Evolutionary conservation across 2,888 invertebrate species (phyloP).

Genomic region (Ochropleura leucogaster): DNA sequence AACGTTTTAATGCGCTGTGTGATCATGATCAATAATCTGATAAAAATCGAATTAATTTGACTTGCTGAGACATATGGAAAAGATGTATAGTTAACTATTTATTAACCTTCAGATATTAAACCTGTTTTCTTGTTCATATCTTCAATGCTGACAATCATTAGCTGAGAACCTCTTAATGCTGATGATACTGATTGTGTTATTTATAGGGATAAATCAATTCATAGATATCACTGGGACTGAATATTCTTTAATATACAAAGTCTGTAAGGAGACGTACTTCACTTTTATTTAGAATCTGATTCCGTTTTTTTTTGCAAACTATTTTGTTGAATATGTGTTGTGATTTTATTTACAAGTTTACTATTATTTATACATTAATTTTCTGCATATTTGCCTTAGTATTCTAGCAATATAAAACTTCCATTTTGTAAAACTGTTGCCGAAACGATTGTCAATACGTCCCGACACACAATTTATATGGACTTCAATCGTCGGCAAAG

Average conservation of each 20-base stretch:
- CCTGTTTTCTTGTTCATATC: slow-evolving; percentile 13
- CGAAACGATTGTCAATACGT: background rate
- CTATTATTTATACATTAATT: background rate
- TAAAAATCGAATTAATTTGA: slow-evolving; percentile 40
- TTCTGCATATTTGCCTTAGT: background rate
- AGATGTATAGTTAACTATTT: background rate
- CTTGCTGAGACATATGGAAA: slow-evolving; percentile 15
- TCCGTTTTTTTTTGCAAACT: no score
- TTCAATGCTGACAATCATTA: background rate
- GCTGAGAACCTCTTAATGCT: background rate
- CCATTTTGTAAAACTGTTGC: background rate
- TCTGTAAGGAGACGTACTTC: background rate
- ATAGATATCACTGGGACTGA: background rate
- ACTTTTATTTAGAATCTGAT: background rate
- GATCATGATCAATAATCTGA: slow-evolving; percentile 38
- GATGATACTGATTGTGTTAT: background rate
- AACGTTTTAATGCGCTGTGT: slow-evolving; percentile 19
- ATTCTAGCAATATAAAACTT: no score
- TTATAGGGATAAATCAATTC: background rate
- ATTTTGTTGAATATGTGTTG: no score
- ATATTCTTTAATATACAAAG: background rate
- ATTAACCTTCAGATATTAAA: slow-evolving; percentile 29
- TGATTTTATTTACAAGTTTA: background rate
- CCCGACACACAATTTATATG: slow-evolving; percentile 9
- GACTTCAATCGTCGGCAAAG: slow-evolving; percentile 4